phyloP scores from a whole-genome alignment of 2,888 invertebrate genomes.

The Polylopha cassiicola region DNA sequence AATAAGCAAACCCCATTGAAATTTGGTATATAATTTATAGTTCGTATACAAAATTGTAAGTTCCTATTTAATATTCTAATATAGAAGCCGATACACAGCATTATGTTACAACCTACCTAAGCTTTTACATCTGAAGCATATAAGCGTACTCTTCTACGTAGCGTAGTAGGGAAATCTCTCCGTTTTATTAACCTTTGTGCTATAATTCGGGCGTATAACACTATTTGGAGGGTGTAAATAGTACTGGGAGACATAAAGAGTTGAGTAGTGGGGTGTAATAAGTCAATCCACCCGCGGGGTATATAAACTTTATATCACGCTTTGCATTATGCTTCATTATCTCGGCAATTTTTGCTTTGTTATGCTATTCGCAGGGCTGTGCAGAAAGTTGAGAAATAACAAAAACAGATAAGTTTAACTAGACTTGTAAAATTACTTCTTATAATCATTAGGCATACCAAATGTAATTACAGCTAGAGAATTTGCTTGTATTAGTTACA shows the following conservation, averaged over 20 bases:
- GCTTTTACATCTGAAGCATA: too few species aligned
- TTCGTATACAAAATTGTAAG: too few species aligned
- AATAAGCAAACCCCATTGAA: too few species aligned
- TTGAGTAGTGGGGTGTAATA: conserved; percentile 48
- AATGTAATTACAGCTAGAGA: too few species aligned
- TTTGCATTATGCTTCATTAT: conserved; percentile 73
- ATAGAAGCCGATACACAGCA: neutral
- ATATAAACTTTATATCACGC: conserved; percentile 69
- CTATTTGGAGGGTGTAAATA: conserved; percentile 24
- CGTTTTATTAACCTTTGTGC: conserved; percentile 13
- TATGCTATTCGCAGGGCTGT: conserved; percentile 50
- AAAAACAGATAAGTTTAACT: too few species aligned
- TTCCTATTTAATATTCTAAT: neutral
- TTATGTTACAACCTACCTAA: neutral
- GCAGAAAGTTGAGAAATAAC: neutral
- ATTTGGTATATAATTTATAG: too few species aligned
- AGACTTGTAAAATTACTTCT: too few species aligned
- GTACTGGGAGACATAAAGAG: conserved; percentile 17
- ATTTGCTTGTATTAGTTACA: too few species aligned
- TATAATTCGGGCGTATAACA: conserved; percentile 18
- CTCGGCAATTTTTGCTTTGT: conserved; percentile 69
- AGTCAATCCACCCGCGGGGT: conserved; percentile 64
- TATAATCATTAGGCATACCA: too few species aligned
- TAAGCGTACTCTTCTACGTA: neutral
- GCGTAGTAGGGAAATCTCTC: conserved; percentile 14